Evolutionary conservation across 2,797 vertebrate species (phyloP).

Genomic region (Agapornis canus): DNA sequence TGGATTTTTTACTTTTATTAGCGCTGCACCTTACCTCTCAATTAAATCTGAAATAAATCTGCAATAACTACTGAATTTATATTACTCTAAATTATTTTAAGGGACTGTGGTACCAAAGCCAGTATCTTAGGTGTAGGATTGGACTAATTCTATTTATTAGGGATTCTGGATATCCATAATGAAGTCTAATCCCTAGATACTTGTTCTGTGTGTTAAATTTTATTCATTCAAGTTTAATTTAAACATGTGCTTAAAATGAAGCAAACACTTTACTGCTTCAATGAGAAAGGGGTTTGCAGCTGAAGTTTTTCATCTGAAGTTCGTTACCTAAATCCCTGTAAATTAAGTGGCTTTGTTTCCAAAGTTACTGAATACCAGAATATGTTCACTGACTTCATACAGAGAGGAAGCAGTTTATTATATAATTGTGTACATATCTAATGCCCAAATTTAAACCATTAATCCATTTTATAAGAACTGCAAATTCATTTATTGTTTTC

Average conservation of each 20-base stretch:
- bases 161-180: neutral
- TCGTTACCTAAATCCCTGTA: neutral
- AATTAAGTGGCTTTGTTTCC: neutral
- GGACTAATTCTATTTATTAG: neutral
- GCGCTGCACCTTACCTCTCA: neutral
- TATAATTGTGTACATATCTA: neutral
- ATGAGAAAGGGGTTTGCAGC: neutral
- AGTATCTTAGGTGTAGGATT: neutral
- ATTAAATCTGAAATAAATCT: neutral
- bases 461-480: neutral
- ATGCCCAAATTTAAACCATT: neutral
- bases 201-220: neutral
- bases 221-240: neutral
- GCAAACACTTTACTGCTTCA: neutral
- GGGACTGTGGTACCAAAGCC: neutral
- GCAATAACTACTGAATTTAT: neutral
- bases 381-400: neutral
- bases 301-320: neutral
- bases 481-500: neutral
- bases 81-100: neutral
- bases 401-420: neutral
- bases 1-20: neutral
- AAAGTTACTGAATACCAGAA: neutral
- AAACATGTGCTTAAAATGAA: neutral
- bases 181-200: neutral